These are phyloP conservation scores for Pristionchus fissidentatus DNA, from an alignment of 2,888 invertebrate genomes.

Conservation along the genomic window DNA sequence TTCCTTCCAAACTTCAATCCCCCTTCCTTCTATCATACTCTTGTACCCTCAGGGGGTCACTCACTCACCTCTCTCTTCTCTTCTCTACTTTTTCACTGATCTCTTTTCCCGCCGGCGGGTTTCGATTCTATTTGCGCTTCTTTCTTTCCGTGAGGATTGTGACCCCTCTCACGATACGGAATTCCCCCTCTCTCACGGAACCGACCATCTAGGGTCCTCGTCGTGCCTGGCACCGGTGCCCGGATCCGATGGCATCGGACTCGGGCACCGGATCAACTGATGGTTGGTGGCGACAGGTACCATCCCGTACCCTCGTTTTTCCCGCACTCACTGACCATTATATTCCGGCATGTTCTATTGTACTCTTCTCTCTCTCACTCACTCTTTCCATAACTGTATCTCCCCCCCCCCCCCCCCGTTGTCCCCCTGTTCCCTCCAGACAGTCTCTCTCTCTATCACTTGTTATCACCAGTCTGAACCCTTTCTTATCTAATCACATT, in stretches of 20 bases:
- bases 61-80: slow-evolving; percentile 3
- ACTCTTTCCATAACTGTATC: slow-evolving; percentile 26
- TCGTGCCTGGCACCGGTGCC: background rate
- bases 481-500: slow-evolving; percentile 26
- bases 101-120: slow-evolving; percentile 13
- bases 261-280: background rate
- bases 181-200: background rate
- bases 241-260: background rate
- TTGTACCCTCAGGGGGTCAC: slow-evolving; percentile 45
- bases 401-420: background rate
- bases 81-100: slow-evolving; percentile 27
- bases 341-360: slow-evolving; percentile 42
- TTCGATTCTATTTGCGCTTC: background rate
- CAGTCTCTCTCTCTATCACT: background rate
- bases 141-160: slow-evolving; percentile 36
- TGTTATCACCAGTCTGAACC: background rate
- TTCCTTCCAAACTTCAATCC: background rate
- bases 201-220: background rate
- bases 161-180: slow-evolving; percentile 32
- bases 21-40: slow-evolving; percentile 14
- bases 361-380: slow-evolving; percentile 32
- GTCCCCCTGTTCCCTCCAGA: background rate
- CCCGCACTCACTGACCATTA: slow-evolving; percentile 30
- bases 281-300: slow-evolving; percentile 22
- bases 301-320: slow-evolving; percentile 43